A percentile compares a stretch with the other conserved stretches of the same genome.
Evolutionary conservation across 2,888 invertebrate genomes (phyloP).

Genomic region (Asteroscopus sphinx): DNA sequence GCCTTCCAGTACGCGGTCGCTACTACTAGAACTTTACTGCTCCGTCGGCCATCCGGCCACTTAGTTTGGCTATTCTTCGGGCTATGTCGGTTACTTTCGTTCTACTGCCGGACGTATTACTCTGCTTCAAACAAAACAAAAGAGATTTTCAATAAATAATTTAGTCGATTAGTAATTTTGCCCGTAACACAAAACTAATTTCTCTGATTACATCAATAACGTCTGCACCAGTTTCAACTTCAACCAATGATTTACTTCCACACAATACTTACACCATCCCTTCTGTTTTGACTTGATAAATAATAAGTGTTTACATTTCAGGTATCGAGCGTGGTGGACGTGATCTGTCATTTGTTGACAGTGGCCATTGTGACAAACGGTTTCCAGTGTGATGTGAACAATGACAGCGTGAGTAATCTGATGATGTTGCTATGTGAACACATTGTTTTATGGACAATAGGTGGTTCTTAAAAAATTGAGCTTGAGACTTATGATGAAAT

Average conservation of each 20-base stretch:
- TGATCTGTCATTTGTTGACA: slow-evolving; percentile 71
- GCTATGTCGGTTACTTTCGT: too few species aligned
- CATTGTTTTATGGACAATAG: slow-evolving; percentile 25
- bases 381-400: slow-evolving; percentile 77
- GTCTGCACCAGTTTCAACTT: slow-evolving; percentile 7
- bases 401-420: slow-evolving; percentile 67
- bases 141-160: too few species aligned
- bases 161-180: too few species aligned
- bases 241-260: too few species aligned
- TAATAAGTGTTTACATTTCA: slow-evolving; percentile 63
- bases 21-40: too few species aligned
- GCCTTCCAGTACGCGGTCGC: too few species aligned
- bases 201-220: slow-evolving; percentile 16
- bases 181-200: too few species aligned
- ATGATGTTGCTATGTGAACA: slow-evolving; percentile 17
- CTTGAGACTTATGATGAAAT: neutral
- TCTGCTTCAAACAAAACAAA: too few species aligned
- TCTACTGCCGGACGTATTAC: too few species aligned
- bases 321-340: slow-evolving; percentile 74
- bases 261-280: slow-evolving; percentile 14
- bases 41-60: too few species aligned
- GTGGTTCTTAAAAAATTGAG: neutral
- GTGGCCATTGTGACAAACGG: slow-evolving; percentile 73
- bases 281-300: slow-evolving; percentile 23
- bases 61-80: too few species aligned